A percentile compares a stretch with the other conserved stretches of the same genome.
Evolutionary conservation across 2,113 vertebrate species (phyloP).

Genomic region (Gasterosteus nipponicus): DNA sequence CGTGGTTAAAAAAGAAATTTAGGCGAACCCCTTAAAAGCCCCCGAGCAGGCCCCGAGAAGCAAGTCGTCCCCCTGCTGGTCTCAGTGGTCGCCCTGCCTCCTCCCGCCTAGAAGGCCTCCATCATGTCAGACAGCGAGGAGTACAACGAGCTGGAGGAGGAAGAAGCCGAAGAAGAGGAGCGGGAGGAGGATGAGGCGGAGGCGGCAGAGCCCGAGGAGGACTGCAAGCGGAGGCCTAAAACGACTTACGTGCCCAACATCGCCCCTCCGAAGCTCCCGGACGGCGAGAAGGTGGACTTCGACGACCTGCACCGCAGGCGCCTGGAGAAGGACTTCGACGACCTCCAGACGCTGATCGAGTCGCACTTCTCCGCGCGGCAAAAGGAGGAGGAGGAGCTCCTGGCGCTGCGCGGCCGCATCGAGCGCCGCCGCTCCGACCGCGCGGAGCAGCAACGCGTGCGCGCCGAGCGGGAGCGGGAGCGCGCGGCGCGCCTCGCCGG

Average conservation of each 20-base stretch:
- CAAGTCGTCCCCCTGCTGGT: slow-evolving; percentile 49
- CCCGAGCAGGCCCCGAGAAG: not conserved
- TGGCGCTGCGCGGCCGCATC: slow-evolving; percentile 89
- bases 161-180: slow-evolving; percentile 22
- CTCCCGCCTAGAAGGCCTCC: slow-evolving; percentile 27
- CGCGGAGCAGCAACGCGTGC: slow-evolving; percentile 91
- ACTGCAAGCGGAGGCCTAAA: slow-evolving; percentile 85
- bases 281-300: slow-evolving; percentile 96
- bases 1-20: slow-evolving; percentile 56
- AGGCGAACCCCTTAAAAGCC: slow-evolving; percentile 71
- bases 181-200: slow-evolving; percentile 12
- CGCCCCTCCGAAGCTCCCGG: slow-evolving; percentile 92
- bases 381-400: slow-evolving; percentile 96
- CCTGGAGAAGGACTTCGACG: slow-evolving; percentile 93
- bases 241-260: slow-evolving; percentile 88
- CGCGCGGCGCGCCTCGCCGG: slow-evolving; percentile 88
- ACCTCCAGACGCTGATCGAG: slow-evolving; percentile 92
- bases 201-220: slow-evolving; percentile 59
- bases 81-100: slow-evolving; percentile 23
- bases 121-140: slow-evolving; percentile 81
- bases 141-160: slow-evolving; percentile 48
- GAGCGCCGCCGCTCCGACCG: slow-evolving; percentile 90
- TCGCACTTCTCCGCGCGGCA: slow-evolving; percentile 93
- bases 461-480: slow-evolving; percentile 88
- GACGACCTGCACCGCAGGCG: slow-evolving; percentile 97